Evolutionary conservation across 2,797 vertebrate genomes (phyloP).

Genomic region (Lacerta agilis): DNA sequence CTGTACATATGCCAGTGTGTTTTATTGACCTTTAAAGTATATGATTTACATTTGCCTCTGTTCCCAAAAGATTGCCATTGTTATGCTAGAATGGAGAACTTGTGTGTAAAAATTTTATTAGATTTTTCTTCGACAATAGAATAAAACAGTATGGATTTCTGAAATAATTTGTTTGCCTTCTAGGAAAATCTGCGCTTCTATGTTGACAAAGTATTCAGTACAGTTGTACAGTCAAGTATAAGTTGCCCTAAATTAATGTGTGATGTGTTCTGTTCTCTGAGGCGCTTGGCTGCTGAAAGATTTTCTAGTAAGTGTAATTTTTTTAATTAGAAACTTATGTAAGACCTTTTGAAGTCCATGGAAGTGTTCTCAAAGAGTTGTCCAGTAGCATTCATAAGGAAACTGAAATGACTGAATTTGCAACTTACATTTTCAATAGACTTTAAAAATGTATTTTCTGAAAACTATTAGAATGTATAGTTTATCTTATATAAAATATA

Average conservation of each 20-base stretch:
- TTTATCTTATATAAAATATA: background rate
- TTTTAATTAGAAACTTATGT: background rate
- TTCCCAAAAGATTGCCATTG: background rate
- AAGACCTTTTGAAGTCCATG: background rate
- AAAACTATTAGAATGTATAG: background rate
- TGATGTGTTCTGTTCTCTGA: constrained; percentile 93
- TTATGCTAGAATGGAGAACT: background rate
- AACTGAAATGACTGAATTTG: background rate
- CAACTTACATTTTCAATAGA: background rate
- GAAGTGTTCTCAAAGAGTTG: background rate
- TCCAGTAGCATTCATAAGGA: background rate
- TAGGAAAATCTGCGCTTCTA: constrained; percentile 97
- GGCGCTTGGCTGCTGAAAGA: constrained; percentile 91
- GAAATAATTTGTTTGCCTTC: constrained; percentile 63
- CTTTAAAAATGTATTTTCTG: background rate
- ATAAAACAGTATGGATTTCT: background rate
- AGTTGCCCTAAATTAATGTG: constrained; percentile 98
- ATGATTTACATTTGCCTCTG: background rate
- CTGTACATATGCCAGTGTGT: background rate
- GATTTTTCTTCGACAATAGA: constrained; percentile 3
- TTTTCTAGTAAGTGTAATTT: constrained; percentile 89
- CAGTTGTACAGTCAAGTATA: constrained; percentile 93
- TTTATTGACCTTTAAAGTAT: background rate
- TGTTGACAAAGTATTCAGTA: constrained; percentile 95
- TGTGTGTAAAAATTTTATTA: background rate